Evolutionary conservation across 2,797 vertebrate species (phyloP).

Genomic region (Alosa sapidissima): DNA sequence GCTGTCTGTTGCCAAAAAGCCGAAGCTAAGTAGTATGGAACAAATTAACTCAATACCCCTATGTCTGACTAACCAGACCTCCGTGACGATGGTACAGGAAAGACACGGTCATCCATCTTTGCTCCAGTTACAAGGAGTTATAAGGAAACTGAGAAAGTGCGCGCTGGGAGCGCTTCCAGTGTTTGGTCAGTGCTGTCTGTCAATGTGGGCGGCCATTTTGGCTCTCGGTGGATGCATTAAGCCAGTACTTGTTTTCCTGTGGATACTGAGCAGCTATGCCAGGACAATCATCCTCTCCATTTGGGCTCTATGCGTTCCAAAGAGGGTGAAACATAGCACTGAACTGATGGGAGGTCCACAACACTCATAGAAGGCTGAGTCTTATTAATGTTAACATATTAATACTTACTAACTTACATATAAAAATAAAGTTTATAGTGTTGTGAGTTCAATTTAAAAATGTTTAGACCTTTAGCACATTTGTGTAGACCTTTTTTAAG

Average conservation of each 20-base stretch:
- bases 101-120: not conserved
- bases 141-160: not conserved
- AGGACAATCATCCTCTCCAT: slow-evolving; percentile 26
- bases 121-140: not conserved
- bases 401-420: no score
- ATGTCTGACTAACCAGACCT: not conserved
- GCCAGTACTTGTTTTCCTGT: not conserved
- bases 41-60: not conserved
- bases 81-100: not conserved
- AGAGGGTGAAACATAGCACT: not conserved
- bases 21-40: not conserved
- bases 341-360: not conserved
- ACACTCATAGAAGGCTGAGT: not conserved
- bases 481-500: not conserved
- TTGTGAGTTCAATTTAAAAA: not conserved
- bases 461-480: not conserved
- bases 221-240: slow-evolving; percentile 24
- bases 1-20: slow-evolving; percentile 36
- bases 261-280: slow-evolving; percentile 8
- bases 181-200: slow-evolving; percentile 29
- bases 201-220: not conserved
- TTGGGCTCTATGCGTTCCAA: slow-evolving; percentile 26
- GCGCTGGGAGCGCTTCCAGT: not conserved
- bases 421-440: no score
- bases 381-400: no score